Percentiles rank a stretch among this genome's conserved stretches.
Evolutionary conservation across 2,797 vertebrate species (phyloP).

Genomic region (Urophycis tenuis): DNA sequence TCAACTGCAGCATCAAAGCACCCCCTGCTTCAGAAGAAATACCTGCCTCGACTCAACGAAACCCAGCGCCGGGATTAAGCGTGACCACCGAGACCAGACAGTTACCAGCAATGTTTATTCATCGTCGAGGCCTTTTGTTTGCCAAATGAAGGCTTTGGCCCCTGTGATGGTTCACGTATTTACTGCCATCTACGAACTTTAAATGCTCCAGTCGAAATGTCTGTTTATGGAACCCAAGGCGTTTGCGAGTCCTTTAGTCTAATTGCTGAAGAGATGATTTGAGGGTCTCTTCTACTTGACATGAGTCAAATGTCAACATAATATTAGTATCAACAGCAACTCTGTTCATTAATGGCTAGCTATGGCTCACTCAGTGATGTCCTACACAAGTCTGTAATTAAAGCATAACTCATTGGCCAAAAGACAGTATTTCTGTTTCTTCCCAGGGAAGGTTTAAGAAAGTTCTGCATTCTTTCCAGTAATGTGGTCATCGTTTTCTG

Average conservation of each 20-base stretch:
- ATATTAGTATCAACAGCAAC: not conserved
- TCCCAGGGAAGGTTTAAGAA: conserved; percentile 7
- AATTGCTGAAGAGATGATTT: not conserved
- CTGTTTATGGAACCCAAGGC: not conserved
- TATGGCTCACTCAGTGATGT: not conserved
- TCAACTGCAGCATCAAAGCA: conserved; percentile 26
- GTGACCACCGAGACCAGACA: too few relatives aligned
- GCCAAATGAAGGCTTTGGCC: not conserved
- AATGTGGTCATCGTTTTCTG: conserved; percentile 38
- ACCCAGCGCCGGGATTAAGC: not conserved
- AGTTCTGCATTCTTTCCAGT: conserved; percentile 45
- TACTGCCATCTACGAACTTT: not conserved
- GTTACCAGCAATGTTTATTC: too few relatives aligned
- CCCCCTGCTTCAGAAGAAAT: not conserved
- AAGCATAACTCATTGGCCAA: conserved; percentile 10
- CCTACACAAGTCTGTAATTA: conserved; percentile 7
- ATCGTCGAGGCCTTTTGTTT: not conserved
- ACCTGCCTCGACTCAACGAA: conserved; percentile 8
- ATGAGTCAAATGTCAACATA: not conserved
- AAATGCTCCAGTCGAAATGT: not conserved
- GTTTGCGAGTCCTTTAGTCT: not conserved
- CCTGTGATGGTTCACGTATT: not conserved
- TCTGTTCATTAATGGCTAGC: not conserved
- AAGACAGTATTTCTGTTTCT: conserved; percentile 21
- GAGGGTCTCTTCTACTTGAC: not conserved